Conservation (phyloP, 2,113 vertebrate genomes). For the Microtus montanus region DNA sequence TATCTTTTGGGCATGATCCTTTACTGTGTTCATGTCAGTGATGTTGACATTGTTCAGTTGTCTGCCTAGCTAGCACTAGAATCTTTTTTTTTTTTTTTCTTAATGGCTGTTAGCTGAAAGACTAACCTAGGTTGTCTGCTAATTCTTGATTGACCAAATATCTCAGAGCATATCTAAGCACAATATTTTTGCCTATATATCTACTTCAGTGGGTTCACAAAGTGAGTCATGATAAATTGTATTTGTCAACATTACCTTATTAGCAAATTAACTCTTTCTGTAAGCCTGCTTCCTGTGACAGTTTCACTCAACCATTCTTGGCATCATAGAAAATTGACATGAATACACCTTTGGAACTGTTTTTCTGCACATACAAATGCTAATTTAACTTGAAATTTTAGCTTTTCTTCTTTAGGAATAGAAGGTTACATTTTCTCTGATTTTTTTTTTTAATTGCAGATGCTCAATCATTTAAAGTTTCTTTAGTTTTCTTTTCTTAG, state of each 20-base stretch:
- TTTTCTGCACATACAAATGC: neutral
- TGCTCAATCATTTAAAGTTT: neutral
- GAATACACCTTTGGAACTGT: neutral
- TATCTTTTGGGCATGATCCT: accelerated
- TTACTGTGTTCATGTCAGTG: neutral
- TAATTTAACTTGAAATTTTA: neutral
- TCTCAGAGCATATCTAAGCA: neutral
- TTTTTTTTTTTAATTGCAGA: neutral
- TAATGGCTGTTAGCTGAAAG: neutral
- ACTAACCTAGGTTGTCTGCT: neutral
- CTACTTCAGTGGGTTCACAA: neutral
- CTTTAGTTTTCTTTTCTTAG: neutral
- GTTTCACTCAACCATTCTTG: neutral
- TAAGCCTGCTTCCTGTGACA: neutral
- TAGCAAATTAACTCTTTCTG: neutral
- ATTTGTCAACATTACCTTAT: neutral
- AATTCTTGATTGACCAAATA: neutral
- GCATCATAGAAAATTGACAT: neutral
- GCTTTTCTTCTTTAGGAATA: neutral
- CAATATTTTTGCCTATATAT: too few relatives aligned
- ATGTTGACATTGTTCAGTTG: neutral
- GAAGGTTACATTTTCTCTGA: neutral
- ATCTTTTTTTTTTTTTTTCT: neutral
- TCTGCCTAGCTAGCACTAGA: neutral
- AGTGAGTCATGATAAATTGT: neutral